Conservation (phyloP, 2,797 vertebrate genomes). For the Pempheris klunzingeri region DNA sequence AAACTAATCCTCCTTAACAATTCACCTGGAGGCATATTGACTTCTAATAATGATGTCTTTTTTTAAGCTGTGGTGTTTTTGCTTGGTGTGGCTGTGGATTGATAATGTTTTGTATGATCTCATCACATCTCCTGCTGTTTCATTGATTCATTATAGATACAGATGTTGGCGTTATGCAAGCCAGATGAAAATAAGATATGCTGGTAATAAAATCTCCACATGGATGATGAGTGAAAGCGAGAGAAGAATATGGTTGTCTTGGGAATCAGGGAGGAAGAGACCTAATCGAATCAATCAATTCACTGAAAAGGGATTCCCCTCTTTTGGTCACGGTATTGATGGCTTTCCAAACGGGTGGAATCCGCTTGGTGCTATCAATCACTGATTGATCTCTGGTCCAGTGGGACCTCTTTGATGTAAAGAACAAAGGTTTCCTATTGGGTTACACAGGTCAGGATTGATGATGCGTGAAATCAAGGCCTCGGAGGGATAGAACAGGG, state of each 20-base stretch:
- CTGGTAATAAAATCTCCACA: not conserved
- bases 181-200: slow-evolving; percentile 14
- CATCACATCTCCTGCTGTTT: not conserved
- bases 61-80: not conserved
- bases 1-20: not conserved
- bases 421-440: slow-evolving; percentile 75
- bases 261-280: slow-evolving; percentile 47
- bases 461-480: slow-evolving; percentile 72
- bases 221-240: slow-evolving; percentile 16
- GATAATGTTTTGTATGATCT: not conserved
- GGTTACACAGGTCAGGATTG: slow-evolving; percentile 75
- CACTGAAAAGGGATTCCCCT: slow-evolving; percentile 44
- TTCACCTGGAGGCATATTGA: slow-evolving; percentile 11
- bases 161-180: slow-evolving; percentile 14
- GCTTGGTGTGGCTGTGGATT: not conserved
- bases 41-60: too few species aligned
- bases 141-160: not conserved
- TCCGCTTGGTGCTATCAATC: slow-evolving; percentile 55
- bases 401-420: slow-evolving; percentile 69
- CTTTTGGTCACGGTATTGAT: slow-evolving; percentile 59
- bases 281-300: slow-evolving; percentile 60
- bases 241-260: not conserved
- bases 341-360: slow-evolving; percentile 47
- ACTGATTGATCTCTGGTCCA: slow-evolving; percentile 70
- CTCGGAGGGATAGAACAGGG: slow-evolving; percentile 30